A percentile compares a stretch with the other conserved stretches of the same genome.
These are phyloP conservation scores for Listronotus oregonensis DNA, from an alignment of 1,140 invertebrate genomes.

Conservation along the genomic window DNA sequence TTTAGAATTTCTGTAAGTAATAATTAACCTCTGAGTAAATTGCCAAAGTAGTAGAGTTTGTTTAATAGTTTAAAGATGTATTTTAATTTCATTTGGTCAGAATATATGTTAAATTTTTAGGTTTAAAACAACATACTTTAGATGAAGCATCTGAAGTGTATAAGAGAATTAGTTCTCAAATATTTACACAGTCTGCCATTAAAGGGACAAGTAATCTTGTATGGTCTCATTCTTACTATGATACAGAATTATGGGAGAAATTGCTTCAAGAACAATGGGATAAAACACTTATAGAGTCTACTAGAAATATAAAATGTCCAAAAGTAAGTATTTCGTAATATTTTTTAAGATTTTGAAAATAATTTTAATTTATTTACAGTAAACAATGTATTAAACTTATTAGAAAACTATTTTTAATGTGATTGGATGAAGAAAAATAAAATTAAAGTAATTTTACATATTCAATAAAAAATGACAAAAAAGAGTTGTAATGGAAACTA, in stretches of 20 bases:
- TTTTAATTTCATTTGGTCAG: conserved; percentile 12
- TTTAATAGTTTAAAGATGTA: conserved; percentile 3
- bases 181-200: conserved; percentile 74
- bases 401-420: no score
- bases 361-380: no score
- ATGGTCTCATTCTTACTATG: conserved; percentile 89
- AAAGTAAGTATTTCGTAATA: conserved; percentile 66
- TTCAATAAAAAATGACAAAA: no score
- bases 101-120: conserved; percentile 25
- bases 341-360: no score
- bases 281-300: conserved; percentile 70
- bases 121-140: conserved; percentile 37
- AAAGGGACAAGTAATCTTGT: conserved; percentile 80
- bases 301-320: conserved; percentile 64
- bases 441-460: no score
- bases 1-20: no score
- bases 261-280: conserved; percentile 76
- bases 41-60: no score
- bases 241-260: conserved; percentile 83
- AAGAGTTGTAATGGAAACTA: no score
- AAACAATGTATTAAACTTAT: no score
- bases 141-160: conserved; percentile 38
- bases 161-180: conserved; percentile 66
- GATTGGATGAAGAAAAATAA: no score
- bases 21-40: no score